Conservation (phyloP, 2,888 invertebrate genomes). For the Muschampia staudingeri region DNA sequence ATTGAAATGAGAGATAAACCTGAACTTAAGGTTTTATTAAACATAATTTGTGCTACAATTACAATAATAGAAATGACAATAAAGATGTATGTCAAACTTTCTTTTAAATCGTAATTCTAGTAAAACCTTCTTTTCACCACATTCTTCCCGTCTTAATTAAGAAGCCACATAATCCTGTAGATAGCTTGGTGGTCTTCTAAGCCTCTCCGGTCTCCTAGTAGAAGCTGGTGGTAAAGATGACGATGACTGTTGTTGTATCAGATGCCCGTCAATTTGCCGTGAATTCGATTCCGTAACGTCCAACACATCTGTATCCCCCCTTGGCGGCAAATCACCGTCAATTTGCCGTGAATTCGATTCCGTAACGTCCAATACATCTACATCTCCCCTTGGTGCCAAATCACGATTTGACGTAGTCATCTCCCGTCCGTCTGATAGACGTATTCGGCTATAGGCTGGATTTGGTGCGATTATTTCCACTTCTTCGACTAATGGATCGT, state of each 20-base stretch:
- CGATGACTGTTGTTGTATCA: not conserved
- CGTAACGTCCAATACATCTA: not conserved
- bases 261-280: not conserved
- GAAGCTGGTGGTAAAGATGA: not conserved
- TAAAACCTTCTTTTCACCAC: not conserved
- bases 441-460: not conserved
- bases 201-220: not conserved
- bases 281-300: not conserved
- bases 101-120: not conserved
- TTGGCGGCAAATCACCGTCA: not conserved
- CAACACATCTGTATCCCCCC: not conserved
- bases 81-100: not conserved
- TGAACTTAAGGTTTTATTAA: conserved; percentile 7
- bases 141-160: conserved; percentile 1
- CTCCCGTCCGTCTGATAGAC: conserved; percentile 12
- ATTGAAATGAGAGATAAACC: not conserved
- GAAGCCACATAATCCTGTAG: not conserved
- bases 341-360: not conserved
- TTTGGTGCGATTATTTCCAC: conserved; percentile 16
- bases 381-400: not conserved
- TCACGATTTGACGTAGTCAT: not conserved
- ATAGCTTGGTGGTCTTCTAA: not conserved
- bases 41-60: not conserved
- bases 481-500: conserved; percentile 5
- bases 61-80: no score